A percentile compares a stretch with the other conserved stretches of the same genome.
These are phyloP conservation scores for Cosmia pyralina DNA, from an alignment of 2,888 invertebrate species.

Conservation along the genomic window DNA sequence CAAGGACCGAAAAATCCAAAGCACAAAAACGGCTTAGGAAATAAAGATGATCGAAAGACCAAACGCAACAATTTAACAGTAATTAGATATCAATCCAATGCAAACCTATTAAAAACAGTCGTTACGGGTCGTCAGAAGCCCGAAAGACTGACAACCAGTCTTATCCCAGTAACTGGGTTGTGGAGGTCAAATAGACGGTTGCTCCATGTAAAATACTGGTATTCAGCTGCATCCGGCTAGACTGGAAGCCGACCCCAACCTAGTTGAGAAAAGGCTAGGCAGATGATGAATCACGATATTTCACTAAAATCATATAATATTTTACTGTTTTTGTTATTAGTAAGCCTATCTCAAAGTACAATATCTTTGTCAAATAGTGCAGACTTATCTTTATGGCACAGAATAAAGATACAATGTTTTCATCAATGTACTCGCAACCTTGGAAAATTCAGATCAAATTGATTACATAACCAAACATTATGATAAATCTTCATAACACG, in stretches of 20 bases:
- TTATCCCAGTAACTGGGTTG: no score
- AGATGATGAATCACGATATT: background rate
- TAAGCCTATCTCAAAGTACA: background rate
- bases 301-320: background rate
- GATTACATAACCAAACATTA: constrained; percentile 21
- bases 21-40: background rate
- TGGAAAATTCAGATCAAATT: constrained; percentile 40
- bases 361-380: constrained; percentile 45
- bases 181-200: no score
- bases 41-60: background rate
- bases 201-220: no score
- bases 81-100: background rate
- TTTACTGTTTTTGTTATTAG: constrained; percentile 5
- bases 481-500: background rate
- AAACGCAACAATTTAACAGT: background rate
- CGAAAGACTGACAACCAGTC: no score
- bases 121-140: no score
- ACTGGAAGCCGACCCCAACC: no score
- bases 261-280: no score
- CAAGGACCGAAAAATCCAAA: background rate
- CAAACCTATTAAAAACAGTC: background rate
- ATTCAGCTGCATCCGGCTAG: no score
- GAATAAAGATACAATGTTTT: constrained; percentile 41
- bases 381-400: constrained; percentile 58
- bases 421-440: constrained; percentile 34